Percentiles rank a stretch among this genome's conserved stretches.
Conservation (phyloP, 1,140 invertebrate species). For the Zaprionus ornatus region DNA sequence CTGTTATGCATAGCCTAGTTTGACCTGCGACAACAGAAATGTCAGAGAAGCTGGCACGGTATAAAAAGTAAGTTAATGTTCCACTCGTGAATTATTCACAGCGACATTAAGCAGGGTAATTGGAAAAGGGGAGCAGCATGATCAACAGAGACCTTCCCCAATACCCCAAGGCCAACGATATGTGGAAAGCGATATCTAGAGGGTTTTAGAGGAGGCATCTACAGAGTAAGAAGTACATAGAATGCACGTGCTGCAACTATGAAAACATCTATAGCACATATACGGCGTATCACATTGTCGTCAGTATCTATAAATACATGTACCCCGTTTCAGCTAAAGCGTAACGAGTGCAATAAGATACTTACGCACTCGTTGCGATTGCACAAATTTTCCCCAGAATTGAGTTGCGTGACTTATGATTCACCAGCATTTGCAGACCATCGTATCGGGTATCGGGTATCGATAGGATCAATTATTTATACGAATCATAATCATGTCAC, state of each 20-base stretch:
- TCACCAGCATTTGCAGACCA: too few relatives aligned
- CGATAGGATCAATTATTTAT: not conserved
- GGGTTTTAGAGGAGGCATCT: too few relatives aligned
- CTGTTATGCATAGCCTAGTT: not conserved
- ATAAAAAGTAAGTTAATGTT: slow-evolving; percentile 9
- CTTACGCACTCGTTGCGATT: not conserved
- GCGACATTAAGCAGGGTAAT: slow-evolving; percentile 43
- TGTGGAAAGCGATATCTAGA: too few relatives aligned
- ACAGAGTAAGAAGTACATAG: too few relatives aligned
- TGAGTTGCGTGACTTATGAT: not conserved
- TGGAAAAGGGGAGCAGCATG: slow-evolving; percentile 11
- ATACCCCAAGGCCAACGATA: too few relatives aligned
- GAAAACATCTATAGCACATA: too few relatives aligned
- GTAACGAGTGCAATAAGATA: not conserved
- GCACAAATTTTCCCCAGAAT: not conserved
- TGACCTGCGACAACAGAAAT: not conserved
- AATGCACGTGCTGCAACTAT: too few relatives aligned
- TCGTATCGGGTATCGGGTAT: not conserved
- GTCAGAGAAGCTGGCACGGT: not conserved
- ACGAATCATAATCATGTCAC: not conserved
- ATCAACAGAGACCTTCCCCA: not conserved
- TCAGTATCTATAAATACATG: too few relatives aligned
- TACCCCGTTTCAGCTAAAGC: not conserved
- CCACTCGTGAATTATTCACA: slow-evolving; percentile 35
- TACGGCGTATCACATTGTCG: too few relatives aligned